Base-by-base conservation (phyloP, 2,888 invertebrate species). In the Lasioglossum villosulum region DNA sequence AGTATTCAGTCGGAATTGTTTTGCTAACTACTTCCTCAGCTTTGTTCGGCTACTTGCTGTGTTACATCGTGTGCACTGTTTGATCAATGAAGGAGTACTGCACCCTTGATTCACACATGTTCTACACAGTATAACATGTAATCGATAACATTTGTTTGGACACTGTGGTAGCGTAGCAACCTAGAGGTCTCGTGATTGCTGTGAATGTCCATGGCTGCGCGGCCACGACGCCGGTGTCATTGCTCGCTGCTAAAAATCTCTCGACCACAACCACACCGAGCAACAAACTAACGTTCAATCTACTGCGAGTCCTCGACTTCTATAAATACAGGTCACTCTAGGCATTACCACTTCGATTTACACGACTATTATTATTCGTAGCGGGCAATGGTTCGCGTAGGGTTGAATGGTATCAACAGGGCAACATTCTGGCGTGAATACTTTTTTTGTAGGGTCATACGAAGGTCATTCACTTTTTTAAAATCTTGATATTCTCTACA, bases 121-220 rank as follows among this genome's bases (percentile, higher is more conserved):
- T 86, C 75, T 66, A 86, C 73, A 78, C 71, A 63, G 45, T 71
- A 82, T 74, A 80, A 82, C 86, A 84, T 52, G 85, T 86, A 88
- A 93, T 94, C 94, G 92, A 94, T 94, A 94, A 89, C 92, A 92
- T 93, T 93, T 94, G 94, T 94, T 94, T 93, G 93, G 91, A 90
- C 90, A 88, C 88, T 89, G 88, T 66, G 87, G 94, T 94, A 92
- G 81, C 94, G 83, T 93, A 93, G 94, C 94, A 94, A 94, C 91
- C 78, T 81, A 63, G 73, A 80, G 79, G 80, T 76, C 59, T 75
- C 68, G 77, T n/a, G 80, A 77, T 83, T 59, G 79, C 78, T 66
- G 70, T 30, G 80, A 80, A 37, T 73, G 84, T 78, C 73, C 82
- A 48, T 63, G 75, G 63, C 52, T 71, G 39, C 74, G 59, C 19